phyloP scores from a whole-genome alignment of 2,113 vertebrate species.

The Toxotes chatareus region DNA sequence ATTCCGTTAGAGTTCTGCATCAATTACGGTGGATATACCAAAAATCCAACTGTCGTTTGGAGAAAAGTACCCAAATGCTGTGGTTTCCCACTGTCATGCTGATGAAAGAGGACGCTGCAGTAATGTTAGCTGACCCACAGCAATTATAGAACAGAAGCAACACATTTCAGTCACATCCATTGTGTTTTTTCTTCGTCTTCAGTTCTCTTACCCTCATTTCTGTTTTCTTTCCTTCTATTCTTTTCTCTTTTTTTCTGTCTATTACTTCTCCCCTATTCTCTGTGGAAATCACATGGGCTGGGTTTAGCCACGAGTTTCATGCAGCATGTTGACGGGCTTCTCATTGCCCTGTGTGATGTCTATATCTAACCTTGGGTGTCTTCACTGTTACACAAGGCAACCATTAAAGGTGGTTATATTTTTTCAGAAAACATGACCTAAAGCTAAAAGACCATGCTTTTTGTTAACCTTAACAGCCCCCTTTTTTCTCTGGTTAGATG shows the following conservation, averaged over 20 bases:
- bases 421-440: background rate
- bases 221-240: too few species aligned
- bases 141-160: slow-evolving; percentile 19
- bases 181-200: background rate
- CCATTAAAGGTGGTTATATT: background rate
- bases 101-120: background rate
- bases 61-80: background rate
- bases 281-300: background rate
- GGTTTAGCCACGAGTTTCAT: background rate
- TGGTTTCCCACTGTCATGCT: background rate
- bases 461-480: background rate
- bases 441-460: background rate
- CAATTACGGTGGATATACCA: background rate
- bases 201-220: background rate
- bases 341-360: slow-evolving; percentile 1
- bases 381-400: background rate
- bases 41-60: slow-evolving; percentile 5
- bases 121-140: slow-evolving; percentile 5
- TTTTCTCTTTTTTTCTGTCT: background rate
- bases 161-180: slow-evolving; percentile 1
- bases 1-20: background rate
- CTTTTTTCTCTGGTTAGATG: background rate
- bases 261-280: background rate
- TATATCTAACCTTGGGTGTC: background rate
- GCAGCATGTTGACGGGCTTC: background rate